These are phyloP conservation scores for Aphidius ervi DNA, from an alignment of 1,140 invertebrate species.

Conservation along the genomic window DNA sequence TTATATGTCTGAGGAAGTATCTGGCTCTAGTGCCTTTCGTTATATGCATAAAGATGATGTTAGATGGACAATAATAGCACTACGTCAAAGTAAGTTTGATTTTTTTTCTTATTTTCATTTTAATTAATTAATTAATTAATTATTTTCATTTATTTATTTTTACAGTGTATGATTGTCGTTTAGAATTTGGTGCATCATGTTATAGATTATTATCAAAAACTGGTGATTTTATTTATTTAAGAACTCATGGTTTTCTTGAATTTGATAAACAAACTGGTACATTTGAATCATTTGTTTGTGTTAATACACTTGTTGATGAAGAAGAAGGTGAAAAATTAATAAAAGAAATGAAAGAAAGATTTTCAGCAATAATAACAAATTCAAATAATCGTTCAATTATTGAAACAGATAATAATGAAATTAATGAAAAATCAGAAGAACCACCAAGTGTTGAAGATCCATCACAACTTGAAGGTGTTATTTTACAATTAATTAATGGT, in stretches of 20 bases:
- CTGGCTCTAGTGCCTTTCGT: constrained; percentile 73
- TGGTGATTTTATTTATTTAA: constrained; percentile 75
- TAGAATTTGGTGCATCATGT: constrained; percentile 71
- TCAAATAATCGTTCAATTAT: constrained; percentile 13
- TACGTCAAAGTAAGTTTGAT: constrained; percentile 71
- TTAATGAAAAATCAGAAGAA: constrained; percentile 10
- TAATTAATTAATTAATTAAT: too few relatives aligned
- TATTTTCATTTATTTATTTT: constrained; percentile 19
- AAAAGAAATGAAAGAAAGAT: constrained; percentile 68
- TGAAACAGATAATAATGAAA: background rate
- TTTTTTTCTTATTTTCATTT: constrained; percentile 4
- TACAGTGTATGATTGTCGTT: constrained; percentile 76
- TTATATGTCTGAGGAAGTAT: constrained; percentile 79
- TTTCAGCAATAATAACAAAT: constrained; percentile 55
- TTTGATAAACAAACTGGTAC: constrained; percentile 65
- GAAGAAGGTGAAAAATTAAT: constrained; percentile 66
- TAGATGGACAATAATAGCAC: constrained; percentile 74
- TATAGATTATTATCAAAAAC: constrained; percentile 76
- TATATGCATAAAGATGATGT: constrained; percentile 86
- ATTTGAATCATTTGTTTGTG: constrained; percentile 77
- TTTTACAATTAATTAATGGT: constrained; percentile 66
- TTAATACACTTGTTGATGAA: constrained; percentile 74
- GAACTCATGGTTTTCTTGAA: constrained; percentile 74
- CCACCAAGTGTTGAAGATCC: constrained; percentile 61
- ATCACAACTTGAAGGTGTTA: constrained; percentile 60